These are phyloP conservation scores for Lasiommata megera DNA, from an alignment of 2,888 invertebrate genomes.

Conservation along the genomic window DNA sequence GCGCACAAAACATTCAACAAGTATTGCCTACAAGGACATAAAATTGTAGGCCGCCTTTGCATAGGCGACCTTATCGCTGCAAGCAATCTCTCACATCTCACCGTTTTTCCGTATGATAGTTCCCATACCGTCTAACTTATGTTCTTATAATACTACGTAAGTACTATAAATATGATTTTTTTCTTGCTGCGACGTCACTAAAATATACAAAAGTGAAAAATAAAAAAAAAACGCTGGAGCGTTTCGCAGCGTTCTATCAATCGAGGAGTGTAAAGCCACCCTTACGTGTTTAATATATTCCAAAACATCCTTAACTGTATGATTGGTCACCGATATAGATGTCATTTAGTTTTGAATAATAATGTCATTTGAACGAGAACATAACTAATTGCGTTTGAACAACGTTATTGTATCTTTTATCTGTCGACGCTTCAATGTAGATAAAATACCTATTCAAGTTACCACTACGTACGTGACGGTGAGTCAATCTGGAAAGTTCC, in stretches of 20 bases:
- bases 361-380: conserved; percentile 43
- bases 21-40: too few relatives aligned
- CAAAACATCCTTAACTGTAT: conserved; percentile 21
- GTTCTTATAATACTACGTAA: too few relatives aligned
- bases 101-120: too few relatives aligned
- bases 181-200: too few relatives aligned
- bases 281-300: conserved; percentile 6
- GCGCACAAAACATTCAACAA: too few relatives aligned
- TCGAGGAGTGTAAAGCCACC: neutral
- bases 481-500: conserved; percentile 11
- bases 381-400: conserved; percentile 30
- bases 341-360: conserved; percentile 41
- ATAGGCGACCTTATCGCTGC: too few relatives aligned
- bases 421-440: conserved; percentile 20
- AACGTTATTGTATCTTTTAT: conserved; percentile 25
- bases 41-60: too few relatives aligned
- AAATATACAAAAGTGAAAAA: too few relatives aligned
- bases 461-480: conserved; percentile 1
- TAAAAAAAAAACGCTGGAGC: too few relatives aligned
- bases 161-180: too few relatives aligned
- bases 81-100: too few relatives aligned
- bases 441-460: conserved; percentile 10
- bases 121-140: too few relatives aligned
- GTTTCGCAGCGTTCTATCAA: neutral
- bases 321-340: conserved; percentile 42